These are phyloP conservation scores for Chloropsis hardwickii DNA, from an alignment of 2,113 vertebrate genomes.

Conservation along the genomic window DNA sequence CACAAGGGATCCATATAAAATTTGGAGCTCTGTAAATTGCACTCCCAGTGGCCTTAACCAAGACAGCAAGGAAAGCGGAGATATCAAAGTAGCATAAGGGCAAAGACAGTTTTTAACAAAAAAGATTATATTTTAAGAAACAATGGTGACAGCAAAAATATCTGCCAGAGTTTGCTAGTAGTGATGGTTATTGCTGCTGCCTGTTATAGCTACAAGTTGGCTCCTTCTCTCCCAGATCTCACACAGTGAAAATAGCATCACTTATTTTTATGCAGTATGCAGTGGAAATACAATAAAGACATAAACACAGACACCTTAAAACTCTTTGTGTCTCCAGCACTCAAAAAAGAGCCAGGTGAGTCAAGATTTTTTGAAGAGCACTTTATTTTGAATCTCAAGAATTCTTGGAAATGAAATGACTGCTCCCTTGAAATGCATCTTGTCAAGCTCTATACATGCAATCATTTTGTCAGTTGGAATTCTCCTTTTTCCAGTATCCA, in stretches of 20 bases:
- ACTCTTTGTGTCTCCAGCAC: neutral
- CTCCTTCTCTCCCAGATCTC: neutral
- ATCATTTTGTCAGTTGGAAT: conserved; percentile 23
- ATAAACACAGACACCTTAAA: neutral
- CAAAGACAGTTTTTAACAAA: neutral
- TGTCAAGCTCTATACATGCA: neutral
- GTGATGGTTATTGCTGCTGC: neutral
- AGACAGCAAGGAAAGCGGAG: neutral
- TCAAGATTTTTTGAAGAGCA: neutral
- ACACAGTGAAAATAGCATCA: conserved; percentile 5
- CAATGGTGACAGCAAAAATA: neutral
- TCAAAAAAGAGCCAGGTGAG: neutral
- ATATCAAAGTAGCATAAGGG: neutral
- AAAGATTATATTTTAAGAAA: conserved; percentile 8
- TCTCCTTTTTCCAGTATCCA: neutral
- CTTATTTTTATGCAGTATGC: neutral
- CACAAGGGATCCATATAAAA: neutral
- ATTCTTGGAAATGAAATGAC: neutral
- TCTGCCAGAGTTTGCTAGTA: neutral
- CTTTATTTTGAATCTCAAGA: neutral
- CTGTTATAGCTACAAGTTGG: neutral
- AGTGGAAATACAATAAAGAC: neutral
- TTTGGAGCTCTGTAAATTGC: neutral
- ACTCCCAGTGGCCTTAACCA: neutral
- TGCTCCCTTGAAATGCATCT: neutral